Evolutionary conservation across 2,888 invertebrate genomes (phyloP).

Genomic region (Seira sanloemensis): DNA sequence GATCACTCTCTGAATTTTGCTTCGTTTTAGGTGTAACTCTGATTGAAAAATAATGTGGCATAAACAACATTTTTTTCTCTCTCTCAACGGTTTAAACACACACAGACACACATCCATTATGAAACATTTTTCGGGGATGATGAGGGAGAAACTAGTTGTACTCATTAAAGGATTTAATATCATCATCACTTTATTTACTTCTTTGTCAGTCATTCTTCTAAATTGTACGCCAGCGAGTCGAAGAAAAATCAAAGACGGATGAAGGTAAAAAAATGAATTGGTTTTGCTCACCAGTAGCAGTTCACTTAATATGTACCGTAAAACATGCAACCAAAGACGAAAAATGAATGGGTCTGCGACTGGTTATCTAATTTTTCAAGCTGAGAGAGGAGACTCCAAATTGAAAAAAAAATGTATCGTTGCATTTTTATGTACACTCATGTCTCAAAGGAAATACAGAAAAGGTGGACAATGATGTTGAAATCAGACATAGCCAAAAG

Average conservation of each 20-base stretch:
- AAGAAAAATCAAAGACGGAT: background rate
- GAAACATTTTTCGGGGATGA: constrained; percentile 20
- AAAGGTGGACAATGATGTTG: background rate
- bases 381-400: constrained; percentile 7
- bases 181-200: constrained; percentile 9
- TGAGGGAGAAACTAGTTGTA: constrained; percentile 8
- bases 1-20: no score
- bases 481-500: background rate
- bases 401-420: background rate
- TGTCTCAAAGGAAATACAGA: constrained; percentile 6
- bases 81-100: background rate
- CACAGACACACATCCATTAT: background rate
- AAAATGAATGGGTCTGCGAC: constrained; percentile 12
- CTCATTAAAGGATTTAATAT: constrained; percentile 11
- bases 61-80: constrained; percentile 30
- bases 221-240: constrained; percentile 18
- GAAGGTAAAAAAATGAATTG: constrained; percentile 1
- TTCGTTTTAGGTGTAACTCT: background rate
- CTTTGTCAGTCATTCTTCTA: constrained; percentile 9
- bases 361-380: constrained; percentile 3
- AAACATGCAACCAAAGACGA: background rate
- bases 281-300: constrained; percentile 10
- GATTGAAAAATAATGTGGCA: constrained; percentile 39
- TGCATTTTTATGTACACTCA: no score
- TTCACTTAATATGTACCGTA: constrained; percentile 9